phyloP scores from a whole-genome alignment of 2,888 invertebrate genomes.

The Folsomia manolachei region DNA sequence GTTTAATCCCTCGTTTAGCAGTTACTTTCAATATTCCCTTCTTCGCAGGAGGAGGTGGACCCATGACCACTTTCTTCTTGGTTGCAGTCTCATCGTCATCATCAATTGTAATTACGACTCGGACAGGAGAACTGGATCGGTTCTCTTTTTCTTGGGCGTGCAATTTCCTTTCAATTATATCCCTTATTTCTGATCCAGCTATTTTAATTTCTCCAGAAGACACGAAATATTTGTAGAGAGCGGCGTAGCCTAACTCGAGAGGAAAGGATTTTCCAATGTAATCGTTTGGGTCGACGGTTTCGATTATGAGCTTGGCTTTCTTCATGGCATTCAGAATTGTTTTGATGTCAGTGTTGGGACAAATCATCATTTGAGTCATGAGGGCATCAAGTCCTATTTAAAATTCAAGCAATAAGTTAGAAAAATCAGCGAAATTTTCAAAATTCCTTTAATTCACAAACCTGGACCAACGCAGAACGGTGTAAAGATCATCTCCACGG shows the following conservation, averaged over 20 bases:
- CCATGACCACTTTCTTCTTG: neutral
- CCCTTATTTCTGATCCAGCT: neutral
- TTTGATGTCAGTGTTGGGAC: constrained; percentile 10
- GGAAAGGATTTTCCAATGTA: neutral
- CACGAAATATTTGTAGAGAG: neutral
- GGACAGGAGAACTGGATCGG: no score
- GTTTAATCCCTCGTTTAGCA: neutral
- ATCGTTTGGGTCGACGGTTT: constrained; percentile 1
- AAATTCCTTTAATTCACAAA: no score
- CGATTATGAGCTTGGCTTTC: neutral
- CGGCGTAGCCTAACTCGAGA: neutral
- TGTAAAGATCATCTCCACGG: neutral
- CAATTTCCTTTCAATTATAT: neutral
- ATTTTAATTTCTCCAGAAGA: neutral
- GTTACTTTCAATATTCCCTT: neutral
- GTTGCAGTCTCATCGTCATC: no score
- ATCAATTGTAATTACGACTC: no score
- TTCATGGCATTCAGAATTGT: constrained; percentile 15
- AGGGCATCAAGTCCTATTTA: neutral
- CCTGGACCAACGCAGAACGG: constrained; percentile 14
- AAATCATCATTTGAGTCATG: neutral
- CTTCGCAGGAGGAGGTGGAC: neutral
- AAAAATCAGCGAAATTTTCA: no score
- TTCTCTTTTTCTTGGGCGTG: neutral
- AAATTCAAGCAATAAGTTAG: no score